Conservation (phyloP, 1,140 invertebrate species). For the Eriocheir sinensis region DNA sequence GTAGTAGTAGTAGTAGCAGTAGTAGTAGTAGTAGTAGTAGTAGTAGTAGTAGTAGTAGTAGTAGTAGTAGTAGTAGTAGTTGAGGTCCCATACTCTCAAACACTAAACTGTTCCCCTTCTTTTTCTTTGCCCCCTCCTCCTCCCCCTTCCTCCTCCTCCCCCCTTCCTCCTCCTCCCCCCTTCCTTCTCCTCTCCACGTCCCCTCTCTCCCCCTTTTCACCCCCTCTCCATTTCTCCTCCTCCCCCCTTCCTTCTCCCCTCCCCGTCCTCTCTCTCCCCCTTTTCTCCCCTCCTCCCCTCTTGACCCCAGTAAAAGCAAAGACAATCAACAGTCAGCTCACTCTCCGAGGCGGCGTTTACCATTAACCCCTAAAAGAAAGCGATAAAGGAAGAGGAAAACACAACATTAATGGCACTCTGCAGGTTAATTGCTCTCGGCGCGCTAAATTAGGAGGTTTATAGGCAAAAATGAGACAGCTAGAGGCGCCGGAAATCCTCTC, state of each 20-base stretch:
- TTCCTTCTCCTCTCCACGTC: neutral
- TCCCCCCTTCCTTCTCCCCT: neutral
- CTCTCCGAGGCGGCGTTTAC: neutral
- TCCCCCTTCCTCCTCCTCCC: neutral
- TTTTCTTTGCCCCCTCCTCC: too few species aligned
- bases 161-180: neutral
- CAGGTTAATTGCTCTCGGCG: neutral
- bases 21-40: neutral
- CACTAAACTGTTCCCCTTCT: too few species aligned
- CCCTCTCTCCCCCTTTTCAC: neutral
- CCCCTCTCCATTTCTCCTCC: neutral
- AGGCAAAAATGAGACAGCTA: constrained; percentile 15
- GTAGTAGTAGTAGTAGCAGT: neutral
- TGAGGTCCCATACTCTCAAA: too few species aligned
- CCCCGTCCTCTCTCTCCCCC: neutral
- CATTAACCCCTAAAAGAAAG: neutral
- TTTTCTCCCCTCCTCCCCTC: too few species aligned
- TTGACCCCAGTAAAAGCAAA: neutral
- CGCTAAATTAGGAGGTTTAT: neutral
- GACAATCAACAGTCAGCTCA: neutral
- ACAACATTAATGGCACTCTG: neutral
- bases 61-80: too few species aligned
- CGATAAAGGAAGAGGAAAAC: too few species aligned
- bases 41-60: too few species aligned
- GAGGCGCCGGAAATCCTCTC: constrained; percentile 8